Evolutionary conservation across 2,797 vertebrate genomes (phyloP), one percentile per base, ranked within the genome.

Genomic region (Danio kyathit): DNA sequence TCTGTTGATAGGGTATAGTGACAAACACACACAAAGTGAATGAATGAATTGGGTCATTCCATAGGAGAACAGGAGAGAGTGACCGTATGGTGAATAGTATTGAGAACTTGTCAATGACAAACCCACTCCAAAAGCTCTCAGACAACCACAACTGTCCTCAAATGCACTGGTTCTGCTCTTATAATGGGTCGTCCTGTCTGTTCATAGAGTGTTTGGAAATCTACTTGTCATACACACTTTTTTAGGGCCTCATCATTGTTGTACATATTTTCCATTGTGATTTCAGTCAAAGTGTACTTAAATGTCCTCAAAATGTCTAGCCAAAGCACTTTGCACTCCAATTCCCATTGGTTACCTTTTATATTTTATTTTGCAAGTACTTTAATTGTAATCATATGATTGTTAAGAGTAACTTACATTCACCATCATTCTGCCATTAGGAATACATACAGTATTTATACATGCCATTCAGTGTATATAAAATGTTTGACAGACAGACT

Each of bases 1-100:
- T 87, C 97, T 99, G 94, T 92, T 94, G 89, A 87, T 89, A 82
- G 87, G 86, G 83, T 89, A 82, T 89, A 82, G 43, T 65, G 16
- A 57, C 67, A 49, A 80, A 79, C 60, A 83, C 79, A 83, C 74
- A 81, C 48, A 84, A 43, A 82, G n/a, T 79, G 11, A 17, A 65
- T 64, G 44, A 73, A 44, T 79, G 66, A 66, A 64, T 49, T 61
- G 52, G 73, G 60, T 46, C 60, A 54, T 21, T 56, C 29, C 17
- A 52, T 63, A 41, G 77, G 21, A 63, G 60, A 67, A 66, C 80
- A 82, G 87, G 51, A 73, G 6, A n/a, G 16, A 77, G 8, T 29
- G 0, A 29, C 29, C 29, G 29, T 29, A 29, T 54, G 6, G 57
- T 52, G 46, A 52, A 71, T 43, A 43, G 6, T 19, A 7, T 0